phyloP scores from a whole-genome alignment of 2,797 vertebrate species.

The Clamator glandarius region DNA sequence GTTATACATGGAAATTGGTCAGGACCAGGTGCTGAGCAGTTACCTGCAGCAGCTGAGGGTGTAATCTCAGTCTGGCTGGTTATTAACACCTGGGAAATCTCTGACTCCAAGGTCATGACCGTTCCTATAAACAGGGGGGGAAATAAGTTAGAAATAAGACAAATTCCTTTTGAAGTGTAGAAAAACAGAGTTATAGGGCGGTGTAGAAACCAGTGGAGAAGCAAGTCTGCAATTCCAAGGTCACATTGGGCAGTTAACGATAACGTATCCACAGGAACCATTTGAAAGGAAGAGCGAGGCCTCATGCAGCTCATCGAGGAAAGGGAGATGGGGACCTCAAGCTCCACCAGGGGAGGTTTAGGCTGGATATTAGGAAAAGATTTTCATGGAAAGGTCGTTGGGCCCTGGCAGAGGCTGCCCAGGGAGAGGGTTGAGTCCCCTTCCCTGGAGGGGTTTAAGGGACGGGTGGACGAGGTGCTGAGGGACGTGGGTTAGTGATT shows the following conservation, averaged over 20 bases:
- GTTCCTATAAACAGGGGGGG: neutral
- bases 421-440: too few relatives aligned
- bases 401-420: too few relatives aligned
- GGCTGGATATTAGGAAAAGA: too few relatives aligned
- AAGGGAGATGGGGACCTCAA: neutral
- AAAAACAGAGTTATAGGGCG: neutral
- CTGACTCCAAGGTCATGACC: neutral
- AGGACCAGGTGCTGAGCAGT: neutral
- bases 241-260: neutral
- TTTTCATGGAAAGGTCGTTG: too few relatives aligned
- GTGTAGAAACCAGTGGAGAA: neutral
- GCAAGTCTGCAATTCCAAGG: neutral
- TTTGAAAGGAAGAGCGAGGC: neutral
- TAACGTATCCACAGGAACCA: neutral
- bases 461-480: too few relatives aligned
- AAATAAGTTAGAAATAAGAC: neutral
- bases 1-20: neutral
- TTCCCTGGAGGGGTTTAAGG: too few relatives aligned
- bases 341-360: too few relatives aligned
- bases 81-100: neutral
- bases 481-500: too few relatives aligned
- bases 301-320: accelerated
- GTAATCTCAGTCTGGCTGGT: neutral
- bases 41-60: neutral
- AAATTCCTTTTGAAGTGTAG: neutral